A percentile compares a stretch with the other conserved stretches of the same genome.
Evolutionary conservation across 1,140 invertebrate genomes (phyloP).

Genomic region (Drosophila chauvacae): DNA sequence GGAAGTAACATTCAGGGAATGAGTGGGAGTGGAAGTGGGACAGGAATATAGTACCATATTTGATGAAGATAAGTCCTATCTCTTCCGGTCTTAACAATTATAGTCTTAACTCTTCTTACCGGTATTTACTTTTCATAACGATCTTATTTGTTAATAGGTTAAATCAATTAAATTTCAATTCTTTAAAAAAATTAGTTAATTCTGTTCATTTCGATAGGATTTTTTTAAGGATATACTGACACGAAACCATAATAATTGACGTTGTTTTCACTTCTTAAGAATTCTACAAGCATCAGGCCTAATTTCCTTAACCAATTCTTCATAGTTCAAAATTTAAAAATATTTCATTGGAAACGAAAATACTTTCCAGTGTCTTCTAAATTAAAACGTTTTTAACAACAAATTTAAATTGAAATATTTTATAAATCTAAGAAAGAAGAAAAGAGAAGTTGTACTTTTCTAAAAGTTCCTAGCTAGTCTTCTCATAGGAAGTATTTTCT

Average conservation of each 20-base stretch:
- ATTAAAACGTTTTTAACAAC: background rate
- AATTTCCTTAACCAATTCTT: background rate
- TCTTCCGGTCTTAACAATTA: background rate
- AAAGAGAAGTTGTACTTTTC: background rate
- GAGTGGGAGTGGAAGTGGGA: constrained; percentile 19
- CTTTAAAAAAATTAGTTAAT: background rate
- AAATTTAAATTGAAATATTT: background rate
- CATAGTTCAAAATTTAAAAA: background rate
- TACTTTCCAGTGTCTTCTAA: background rate
- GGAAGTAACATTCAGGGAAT: background rate
- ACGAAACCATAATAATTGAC: background rate
- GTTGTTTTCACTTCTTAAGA: background rate
- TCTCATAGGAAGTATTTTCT: background rate
- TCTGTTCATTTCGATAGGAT: background rate
- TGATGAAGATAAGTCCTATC: background rate
- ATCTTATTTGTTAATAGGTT: background rate
- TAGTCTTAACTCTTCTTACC: background rate
- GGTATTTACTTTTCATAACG: background rate
- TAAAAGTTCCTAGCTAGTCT: background rate
- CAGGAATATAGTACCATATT: background rate
- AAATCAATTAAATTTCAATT: background rate
- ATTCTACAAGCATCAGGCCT: too few relatives aligned
- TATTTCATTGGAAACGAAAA: background rate
- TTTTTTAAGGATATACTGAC: background rate
- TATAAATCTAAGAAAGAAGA: background rate